These are phyloP conservation scores for Conomelus anceps DNA, from an alignment of 2,888 invertebrate genomes.

Conservation along the genomic window DNA sequence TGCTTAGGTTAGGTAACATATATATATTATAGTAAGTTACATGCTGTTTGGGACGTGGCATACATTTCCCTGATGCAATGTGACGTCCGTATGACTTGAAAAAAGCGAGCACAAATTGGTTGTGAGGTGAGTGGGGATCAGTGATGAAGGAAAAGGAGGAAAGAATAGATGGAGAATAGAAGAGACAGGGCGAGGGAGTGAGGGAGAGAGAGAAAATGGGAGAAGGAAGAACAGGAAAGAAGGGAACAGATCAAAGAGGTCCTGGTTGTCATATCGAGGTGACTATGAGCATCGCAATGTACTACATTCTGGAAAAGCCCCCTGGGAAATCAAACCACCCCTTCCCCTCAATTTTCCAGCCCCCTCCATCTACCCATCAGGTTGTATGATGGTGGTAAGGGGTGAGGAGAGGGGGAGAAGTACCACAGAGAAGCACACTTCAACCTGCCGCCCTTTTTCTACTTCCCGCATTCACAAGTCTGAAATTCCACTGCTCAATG, in stretches of 20 bases:
- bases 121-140: neutral
- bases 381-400: neutral
- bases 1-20: too few relatives aligned
- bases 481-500: neutral
- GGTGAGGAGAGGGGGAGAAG: neutral
- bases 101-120: neutral
- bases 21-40: too few relatives aligned
- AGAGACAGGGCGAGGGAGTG: too few relatives aligned
- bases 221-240: neutral
- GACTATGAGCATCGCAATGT: neutral
- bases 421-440: neutral
- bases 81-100: neutral
- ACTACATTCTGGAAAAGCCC: neutral
- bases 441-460: neutral
- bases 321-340: neutral
- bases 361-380: neutral
- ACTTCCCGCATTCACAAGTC: neutral
- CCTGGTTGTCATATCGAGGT: neutral
- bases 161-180: too few relatives aligned
- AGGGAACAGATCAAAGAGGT: neutral
- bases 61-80: neutral
- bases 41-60: neutral
- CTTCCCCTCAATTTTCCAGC: neutral
- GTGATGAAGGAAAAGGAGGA: too few relatives aligned
- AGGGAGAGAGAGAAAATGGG: neutral